Evolutionary conservation across 1,140 invertebrate species (phyloP).

Genomic region (Drosophila melanica): DNA sequence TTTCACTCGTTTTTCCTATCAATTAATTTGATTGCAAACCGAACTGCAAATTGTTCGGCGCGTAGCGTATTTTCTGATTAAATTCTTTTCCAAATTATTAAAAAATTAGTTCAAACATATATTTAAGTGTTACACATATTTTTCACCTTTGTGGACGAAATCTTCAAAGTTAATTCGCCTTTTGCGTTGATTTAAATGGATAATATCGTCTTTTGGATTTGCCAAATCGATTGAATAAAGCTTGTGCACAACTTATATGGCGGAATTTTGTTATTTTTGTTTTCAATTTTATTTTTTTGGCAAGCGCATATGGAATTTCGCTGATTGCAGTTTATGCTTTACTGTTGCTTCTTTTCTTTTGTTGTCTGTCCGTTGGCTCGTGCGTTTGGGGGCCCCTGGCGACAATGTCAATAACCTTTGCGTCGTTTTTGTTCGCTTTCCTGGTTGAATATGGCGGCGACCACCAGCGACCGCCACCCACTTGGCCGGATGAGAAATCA

Average conservation of each 20-base stretch:
- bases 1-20: too few relatives aligned
- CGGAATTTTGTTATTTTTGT: too few relatives aligned
- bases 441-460: conserved; percentile 2
- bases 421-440: conserved; percentile 45
- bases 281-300: conserved; percentile 19
- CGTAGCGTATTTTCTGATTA: too few relatives aligned
- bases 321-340: conserved; percentile 34
- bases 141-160: background rate
- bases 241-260: background rate
- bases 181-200: too few relatives aligned
- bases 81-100: too few relatives aligned
- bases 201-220: background rate
- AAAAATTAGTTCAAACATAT: background rate
- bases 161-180: too few relatives aligned
- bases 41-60: too few relatives aligned
- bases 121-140: background rate
- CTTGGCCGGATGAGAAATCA: conserved; percentile 73
- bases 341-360: conserved; percentile 30
- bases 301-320: conserved; percentile 21
- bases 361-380: conserved; percentile 33
- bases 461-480: conserved; percentile 11
- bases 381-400: conserved; percentile 22
- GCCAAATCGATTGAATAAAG: background rate
- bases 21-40: too few relatives aligned
- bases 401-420: conserved; percentile 81